Conservation (phyloP, 2,888 invertebrate species). For the Xestia c-nigrum region DNA sequence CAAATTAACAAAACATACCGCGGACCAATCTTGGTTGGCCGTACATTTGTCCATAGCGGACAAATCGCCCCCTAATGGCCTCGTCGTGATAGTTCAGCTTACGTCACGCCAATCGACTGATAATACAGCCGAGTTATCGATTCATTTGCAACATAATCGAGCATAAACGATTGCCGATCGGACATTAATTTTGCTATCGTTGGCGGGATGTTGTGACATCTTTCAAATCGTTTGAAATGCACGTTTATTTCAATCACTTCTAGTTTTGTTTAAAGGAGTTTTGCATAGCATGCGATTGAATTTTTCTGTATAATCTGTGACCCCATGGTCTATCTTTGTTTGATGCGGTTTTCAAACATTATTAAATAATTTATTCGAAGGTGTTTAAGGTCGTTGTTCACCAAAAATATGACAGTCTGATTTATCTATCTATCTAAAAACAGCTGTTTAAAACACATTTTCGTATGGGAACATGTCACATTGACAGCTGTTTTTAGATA, state of each 20-base stretch:
- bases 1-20: slow-evolving; percentile 51
- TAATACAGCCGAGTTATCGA: slow-evolving; percentile 74
- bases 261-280: slow-evolving; percentile 12
- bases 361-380: background rate
- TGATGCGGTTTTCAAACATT: background rate
- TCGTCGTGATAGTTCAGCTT: slow-evolving; percentile 80
- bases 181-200: slow-evolving; percentile 49
- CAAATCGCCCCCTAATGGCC: slow-evolving; percentile 69
- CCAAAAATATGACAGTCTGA: too few species aligned
- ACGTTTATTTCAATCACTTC: slow-evolving; percentile 26
- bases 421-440: too few species aligned
- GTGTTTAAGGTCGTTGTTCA: background rate
- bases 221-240: slow-evolving; percentile 43
- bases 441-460: too few species aligned
- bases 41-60: slow-evolving; percentile 61
- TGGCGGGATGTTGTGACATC: slow-evolving; percentile 53
- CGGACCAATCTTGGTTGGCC: slow-evolving; percentile 40
- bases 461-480: too few species aligned
- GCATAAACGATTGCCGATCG: slow-evolving; percentile 61
- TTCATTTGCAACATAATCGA: slow-evolving; percentile 76
- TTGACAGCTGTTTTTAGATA: too few species aligned
- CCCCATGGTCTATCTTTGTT: background rate
- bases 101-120: slow-evolving; percentile 73
- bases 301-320: background rate
- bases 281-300: background rate